A percentile compares a stretch with the other conserved stretches of the same genome.
phyloP scores from a whole-genome alignment of 1,140 invertebrate genomes.

The Notospermus geniculatus region DNA sequence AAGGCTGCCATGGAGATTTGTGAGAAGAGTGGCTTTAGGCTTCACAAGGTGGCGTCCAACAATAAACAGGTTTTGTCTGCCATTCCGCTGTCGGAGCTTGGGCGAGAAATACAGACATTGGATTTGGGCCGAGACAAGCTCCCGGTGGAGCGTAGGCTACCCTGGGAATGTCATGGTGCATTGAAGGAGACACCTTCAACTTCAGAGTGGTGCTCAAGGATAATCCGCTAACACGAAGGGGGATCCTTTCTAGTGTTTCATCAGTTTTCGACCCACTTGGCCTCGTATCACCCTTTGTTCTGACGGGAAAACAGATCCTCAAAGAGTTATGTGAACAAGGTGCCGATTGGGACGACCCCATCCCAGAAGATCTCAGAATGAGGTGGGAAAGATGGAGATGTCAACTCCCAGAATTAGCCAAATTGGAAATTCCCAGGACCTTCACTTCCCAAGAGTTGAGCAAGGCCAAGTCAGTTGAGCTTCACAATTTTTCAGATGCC shows the following conservation, averaged over 20 bases:
- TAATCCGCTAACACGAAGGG: constrained; percentile 2
- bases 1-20: background rate
- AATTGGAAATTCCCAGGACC: too few relatives aligned
- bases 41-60: constrained; percentile 15
- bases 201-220: background rate
- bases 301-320: background rate
- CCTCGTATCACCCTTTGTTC: constrained; percentile 1
- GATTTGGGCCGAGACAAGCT: background rate
- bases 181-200: background rate
- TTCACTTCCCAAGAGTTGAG: too few relatives aligned
- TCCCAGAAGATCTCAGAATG: too few relatives aligned
- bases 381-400: too few relatives aligned
- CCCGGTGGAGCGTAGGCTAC: background rate
- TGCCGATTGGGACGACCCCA: too few relatives aligned
- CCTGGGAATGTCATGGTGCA: background rate
- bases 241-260: constrained; percentile 4
- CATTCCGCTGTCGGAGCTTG: too few relatives aligned
- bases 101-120: background rate
- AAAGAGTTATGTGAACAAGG: too few relatives aligned
- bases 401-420: too few relatives aligned
- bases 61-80: background rate
- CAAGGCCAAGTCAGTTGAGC: too few relatives aligned
- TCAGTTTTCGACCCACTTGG: constrained; percentile 11
- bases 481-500: constrained; percentile 43
- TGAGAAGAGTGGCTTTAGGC: background rate